Evolutionary conservation across 1,140 invertebrate genomes (phyloP).

Genomic region (Drosophila tsacasi): DNA sequence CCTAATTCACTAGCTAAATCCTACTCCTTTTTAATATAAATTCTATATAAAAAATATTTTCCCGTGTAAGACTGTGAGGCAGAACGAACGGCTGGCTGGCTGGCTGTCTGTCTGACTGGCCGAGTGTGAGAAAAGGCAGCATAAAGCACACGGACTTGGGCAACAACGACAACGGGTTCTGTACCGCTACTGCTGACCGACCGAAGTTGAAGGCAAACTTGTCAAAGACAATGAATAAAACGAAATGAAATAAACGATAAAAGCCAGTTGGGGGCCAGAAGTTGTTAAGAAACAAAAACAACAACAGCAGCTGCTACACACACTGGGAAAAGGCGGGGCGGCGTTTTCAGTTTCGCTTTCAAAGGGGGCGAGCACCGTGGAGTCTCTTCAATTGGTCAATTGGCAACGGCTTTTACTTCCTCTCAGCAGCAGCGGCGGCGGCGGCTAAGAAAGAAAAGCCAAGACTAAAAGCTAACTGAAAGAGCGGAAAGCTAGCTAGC

Average conservation of each 20-base stretch:
- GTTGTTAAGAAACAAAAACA: conserved; percentile 13
- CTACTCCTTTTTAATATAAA: neutral
- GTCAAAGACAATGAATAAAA: conserved; percentile 78
- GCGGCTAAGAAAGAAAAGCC: conserved; percentile 17
- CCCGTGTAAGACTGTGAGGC: conserved; percentile 17
- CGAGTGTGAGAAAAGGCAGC: conserved; percentile 43
- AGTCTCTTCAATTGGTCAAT: conserved; percentile 29
- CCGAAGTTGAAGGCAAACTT: conserved; percentile 79
- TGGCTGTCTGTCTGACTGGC: conserved; percentile 5
- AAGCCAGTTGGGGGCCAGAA: conserved; percentile 39
- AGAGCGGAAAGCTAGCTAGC: conserved; percentile 24
- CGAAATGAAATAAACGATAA: conserved; percentile 31
- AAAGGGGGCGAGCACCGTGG: neutral
- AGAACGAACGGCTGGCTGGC: conserved; percentile 13
- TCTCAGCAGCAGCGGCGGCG: no score
- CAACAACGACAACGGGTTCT: conserved; percentile 64
- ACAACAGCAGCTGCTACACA: neutral
- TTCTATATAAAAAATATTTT: conserved; percentile 3
- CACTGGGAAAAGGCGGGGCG: conserved; percentile 9
- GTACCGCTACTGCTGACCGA: conserved; percentile 59
- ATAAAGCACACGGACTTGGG: conserved; percentile 10
- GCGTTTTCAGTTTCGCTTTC: conserved; percentile 43
- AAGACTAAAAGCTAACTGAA: neutral
- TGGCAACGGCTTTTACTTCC: conserved; percentile 70
- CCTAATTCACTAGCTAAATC: neutral